Conservation (phyloP, 2,113 vertebrate species). For the Notarius quadriscutis region DNA sequence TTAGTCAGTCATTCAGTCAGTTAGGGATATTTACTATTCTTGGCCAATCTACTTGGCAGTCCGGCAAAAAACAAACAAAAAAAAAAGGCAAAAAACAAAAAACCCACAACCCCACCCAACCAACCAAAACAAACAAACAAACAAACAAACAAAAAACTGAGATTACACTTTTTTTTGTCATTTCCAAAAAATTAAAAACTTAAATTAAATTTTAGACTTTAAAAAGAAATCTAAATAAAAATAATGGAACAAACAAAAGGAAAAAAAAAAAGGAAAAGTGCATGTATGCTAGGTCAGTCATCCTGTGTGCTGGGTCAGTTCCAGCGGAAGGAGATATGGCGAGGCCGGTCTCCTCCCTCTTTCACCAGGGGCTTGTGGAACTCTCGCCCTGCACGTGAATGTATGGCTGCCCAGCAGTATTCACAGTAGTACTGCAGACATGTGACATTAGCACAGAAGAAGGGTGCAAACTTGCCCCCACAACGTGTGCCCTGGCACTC, state of each 20-base stretch:
- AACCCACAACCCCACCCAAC: too few species aligned
- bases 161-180: constrained; percentile 72
- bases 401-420: constrained; percentile 99
- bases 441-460: constrained; percentile 99
- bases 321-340: constrained; percentile 99
- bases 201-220: constrained; percentile 69
- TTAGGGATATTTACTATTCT: constrained; percentile 32
- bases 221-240: constrained; percentile 57
- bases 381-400: constrained; percentile 95
- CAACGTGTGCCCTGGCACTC: constrained; percentile 99
- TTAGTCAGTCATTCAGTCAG: constrained; percentile 31
- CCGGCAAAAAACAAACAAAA: constrained; percentile 17
- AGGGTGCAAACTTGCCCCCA: constrained; percentile 97
- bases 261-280: constrained; percentile 95
- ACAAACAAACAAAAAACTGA: constrained; percentile 68
- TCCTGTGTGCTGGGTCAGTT: constrained; percentile 79
- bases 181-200: constrained; percentile 71
- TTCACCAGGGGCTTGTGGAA: constrained; percentile 99
- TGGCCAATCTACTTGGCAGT: constrained; percentile 2
- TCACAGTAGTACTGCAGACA: constrained; percentile 99
- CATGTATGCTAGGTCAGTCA: constrained; percentile 83
- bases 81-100: background rate
- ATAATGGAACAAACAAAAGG: constrained; percentile 81
- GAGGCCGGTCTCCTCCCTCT: constrained; percentile 96
- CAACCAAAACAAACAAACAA: background rate